Percentiles rank a stretch among this genome's conserved stretches.
Conservation (phyloP, 2,888 invertebrate species). For the Clistopyga incitator region DNA sequence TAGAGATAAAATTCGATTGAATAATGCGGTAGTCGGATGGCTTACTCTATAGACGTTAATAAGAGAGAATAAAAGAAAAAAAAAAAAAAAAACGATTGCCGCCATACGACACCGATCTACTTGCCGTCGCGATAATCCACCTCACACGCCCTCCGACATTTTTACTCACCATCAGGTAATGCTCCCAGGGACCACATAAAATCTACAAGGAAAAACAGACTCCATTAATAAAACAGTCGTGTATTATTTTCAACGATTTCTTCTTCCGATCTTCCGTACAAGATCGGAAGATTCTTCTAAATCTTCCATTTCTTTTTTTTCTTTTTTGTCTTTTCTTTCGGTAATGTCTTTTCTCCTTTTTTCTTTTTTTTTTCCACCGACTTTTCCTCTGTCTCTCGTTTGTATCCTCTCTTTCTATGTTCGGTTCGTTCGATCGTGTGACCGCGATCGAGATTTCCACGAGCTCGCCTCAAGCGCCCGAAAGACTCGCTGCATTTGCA, state of each 20-base stretch:
- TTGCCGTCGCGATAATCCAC: constrained; percentile 16
- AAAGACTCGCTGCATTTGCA: constrained; percentile 37
- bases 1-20: constrained; percentile 10
- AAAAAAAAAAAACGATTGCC: constrained; percentile 10
- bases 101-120: constrained; percentile 8
- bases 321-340: constrained; percentile 53
- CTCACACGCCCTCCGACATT: constrained; percentile 32
- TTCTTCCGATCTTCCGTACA: constrained; percentile 1
- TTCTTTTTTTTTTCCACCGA: constrained; percentile 55
- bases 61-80: neutral
- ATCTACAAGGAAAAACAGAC: constrained; percentile 91
- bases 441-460: constrained; percentile 76
- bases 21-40: neutral
- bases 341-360: constrained; percentile 40
- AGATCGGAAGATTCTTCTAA: constrained; percentile 25
- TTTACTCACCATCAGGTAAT: constrained; percentile 97
- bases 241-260: constrained; percentile 17
- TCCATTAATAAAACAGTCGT: constrained; percentile 77
- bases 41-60: neutral
- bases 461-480: constrained; percentile 70
- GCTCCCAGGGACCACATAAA: constrained; percentile 99
- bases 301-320: constrained; percentile 65
- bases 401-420: constrained; percentile 36
- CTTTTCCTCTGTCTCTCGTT: constrained; percentile 39
- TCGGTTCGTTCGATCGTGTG: constrained; percentile 48